Conservation (phyloP, 2,113 vertebrate genomes). For the Trematocara marginatum region DNA sequence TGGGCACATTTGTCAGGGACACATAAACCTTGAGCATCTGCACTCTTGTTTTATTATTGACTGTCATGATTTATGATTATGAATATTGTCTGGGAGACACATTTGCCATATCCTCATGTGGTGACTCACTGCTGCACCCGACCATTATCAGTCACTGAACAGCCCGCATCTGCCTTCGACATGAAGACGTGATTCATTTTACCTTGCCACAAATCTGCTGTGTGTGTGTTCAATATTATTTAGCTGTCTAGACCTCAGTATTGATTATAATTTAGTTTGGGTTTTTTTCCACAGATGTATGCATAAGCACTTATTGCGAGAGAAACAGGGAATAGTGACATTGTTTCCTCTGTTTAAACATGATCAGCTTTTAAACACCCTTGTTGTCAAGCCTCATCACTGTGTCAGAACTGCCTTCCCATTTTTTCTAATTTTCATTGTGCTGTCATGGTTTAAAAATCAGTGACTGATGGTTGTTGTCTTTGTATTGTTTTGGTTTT, state of each 20-base stretch:
- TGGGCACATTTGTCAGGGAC: background rate
- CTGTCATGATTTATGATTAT: background rate
- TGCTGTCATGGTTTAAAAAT: slow-evolving; percentile 4
- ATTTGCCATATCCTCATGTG: background rate
- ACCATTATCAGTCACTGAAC: slow-evolving; percentile 10
- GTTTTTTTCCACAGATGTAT: rapidly evolving
- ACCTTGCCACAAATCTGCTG: slow-evolving; percentile 17
- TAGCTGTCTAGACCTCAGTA: slow-evolving; percentile 6
- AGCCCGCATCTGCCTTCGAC: background rate
- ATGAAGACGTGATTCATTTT: slow-evolving; percentile 2
- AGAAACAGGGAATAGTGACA: background rate
- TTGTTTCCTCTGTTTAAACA: background rate
- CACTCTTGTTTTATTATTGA: background rate
- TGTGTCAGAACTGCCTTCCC: background rate
- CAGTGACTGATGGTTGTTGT: background rate
- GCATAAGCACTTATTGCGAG: background rate
- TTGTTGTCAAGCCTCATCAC: background rate
- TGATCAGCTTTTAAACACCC: background rate
- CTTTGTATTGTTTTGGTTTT: background rate
- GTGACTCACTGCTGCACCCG: background rate
- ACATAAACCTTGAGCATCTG: background rate
- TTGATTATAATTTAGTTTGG: slow-evolving; percentile 12
- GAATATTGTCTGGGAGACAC: background rate
- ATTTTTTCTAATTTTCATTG: background rate
- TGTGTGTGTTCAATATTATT: slow-evolving; percentile 1